Base-by-base conservation (phyloP, 2,113 vertebrate species). In the Athene noctua region DNA sequence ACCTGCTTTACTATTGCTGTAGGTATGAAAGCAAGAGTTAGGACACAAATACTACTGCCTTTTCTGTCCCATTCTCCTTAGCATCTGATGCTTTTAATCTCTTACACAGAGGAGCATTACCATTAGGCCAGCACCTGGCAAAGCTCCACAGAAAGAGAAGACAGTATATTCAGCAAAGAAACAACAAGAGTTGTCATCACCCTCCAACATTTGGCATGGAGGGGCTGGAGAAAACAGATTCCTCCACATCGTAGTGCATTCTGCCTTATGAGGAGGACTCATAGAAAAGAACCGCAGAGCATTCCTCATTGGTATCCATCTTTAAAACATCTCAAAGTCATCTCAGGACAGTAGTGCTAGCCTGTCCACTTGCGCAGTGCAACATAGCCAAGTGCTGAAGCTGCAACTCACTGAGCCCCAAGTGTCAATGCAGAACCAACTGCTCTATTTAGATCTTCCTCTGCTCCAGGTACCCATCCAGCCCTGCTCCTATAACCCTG, bases 311-410 rank as follows among this genome's bases (percentile, higher is more conserved):
- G 1, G 42, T 55, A 66, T 86, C 68, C 15, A n/a, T 59, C 59
- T 84, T 51, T 11, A 8, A 80, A 80, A 77, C 13, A 73, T 62
- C 74, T 42, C 44, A 4, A 3, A 92, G 92, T 94, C 94, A 93
- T 70, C 77, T 95, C 94, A 79, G 89, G 91, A 91, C 86, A 91
- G 65, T 0, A 29, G 29, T 40, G 61, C 65, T 87, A 32, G 32
- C 65, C 94, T 68, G 89, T 79, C 84, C 78, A 63, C 83, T 95
- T 89, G 81, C 14, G 21, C 89, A 96, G 70, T 38, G 73, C 0
- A 0, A 91, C 70, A 58, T 21, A 57, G 93, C 94, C 95, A 97
- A 94, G 47, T 94, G 94, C 96, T 96, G 93, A 96, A 94, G 70
- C 84, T 94, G 95, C 94, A 95, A 38, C 49, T 94, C 68, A 11